Conservation (phyloP, 1,140 invertebrate species). For the Meloidogyne floridensis region DNA sequence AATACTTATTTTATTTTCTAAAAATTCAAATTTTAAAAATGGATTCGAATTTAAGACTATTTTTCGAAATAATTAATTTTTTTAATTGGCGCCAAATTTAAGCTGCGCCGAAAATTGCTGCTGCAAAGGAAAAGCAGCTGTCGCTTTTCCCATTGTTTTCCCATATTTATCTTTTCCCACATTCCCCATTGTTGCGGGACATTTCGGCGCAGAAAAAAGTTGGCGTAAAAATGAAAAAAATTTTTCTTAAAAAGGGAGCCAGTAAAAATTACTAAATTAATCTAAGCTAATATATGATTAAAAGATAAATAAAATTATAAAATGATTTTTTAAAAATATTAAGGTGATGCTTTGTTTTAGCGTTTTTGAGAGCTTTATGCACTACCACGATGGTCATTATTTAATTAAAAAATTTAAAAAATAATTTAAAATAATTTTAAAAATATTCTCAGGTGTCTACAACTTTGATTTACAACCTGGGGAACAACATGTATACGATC, state of each 20-base stretch:
- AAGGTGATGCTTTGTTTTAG: constrained; percentile 36
- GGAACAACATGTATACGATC: constrained; percentile 38
- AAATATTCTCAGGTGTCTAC: constrained; percentile 31
- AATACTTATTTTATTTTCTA: no score
- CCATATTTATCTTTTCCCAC: no score
- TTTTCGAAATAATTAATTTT: no score
- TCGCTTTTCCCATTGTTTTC: no score
- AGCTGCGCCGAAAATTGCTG: no score
- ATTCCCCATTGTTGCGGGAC: no score
- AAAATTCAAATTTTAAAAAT: no score
- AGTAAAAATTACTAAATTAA: background rate
- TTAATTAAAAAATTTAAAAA: background rate
- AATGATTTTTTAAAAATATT: background rate
- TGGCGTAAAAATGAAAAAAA: background rate
- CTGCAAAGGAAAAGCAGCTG: no score
- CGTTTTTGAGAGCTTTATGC: constrained; percentile 40
- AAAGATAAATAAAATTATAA: background rate
- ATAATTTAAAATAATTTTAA: background rate
- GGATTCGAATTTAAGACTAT: no score
- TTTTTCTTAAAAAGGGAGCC: background rate
- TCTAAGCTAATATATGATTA: background rate
- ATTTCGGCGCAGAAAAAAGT: background rate
- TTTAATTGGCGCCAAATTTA: no score
- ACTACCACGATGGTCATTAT: constrained; percentile 36
- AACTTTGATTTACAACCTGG: constrained; percentile 25